Conservation (phyloP, 2,797 vertebrate genomes). For the Lagocephalus sceleratus region DNA sequence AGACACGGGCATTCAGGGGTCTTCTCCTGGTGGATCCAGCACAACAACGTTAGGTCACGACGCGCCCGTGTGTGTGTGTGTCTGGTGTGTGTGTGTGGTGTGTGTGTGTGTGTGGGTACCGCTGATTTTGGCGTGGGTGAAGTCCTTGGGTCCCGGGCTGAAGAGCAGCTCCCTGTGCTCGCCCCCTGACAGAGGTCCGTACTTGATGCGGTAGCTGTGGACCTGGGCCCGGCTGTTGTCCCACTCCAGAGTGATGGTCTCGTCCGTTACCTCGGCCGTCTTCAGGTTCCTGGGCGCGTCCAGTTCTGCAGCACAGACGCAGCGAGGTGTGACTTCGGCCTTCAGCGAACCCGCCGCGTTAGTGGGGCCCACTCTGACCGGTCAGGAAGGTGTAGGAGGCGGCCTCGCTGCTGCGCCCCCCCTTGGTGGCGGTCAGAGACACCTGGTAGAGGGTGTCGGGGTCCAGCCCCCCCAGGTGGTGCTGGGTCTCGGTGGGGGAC, state of each 20-base stretch:
- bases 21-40: no score
- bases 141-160: conserved; percentile 77
- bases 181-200: conserved; percentile 90
- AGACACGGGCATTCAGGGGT: no score
- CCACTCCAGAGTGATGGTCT: conserved; percentile 93
- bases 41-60: no score
- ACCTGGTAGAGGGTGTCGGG: conserved; percentile 93
- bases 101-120: conserved; percentile 69
- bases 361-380: conserved; percentile 81
- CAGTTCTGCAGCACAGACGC: conserved; percentile 79
- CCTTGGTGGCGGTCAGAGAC: conserved; percentile 79
- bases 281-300: conserved; percentile 89
- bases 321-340: no score
- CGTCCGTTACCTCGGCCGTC: conserved; percentile 85
- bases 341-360: no score
- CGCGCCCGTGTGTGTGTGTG: no score
- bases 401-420: conserved; percentile 82
- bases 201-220: conserved; percentile 90
- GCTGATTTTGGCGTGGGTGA: conserved; percentile 85
- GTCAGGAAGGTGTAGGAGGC: conserved; percentile 86
- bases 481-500: conserved; percentile 85
- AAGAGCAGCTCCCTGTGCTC: conserved; percentile 88
- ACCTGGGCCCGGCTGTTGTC: conserved; percentile 84
- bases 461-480: conserved; percentile 84
- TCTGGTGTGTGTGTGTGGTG: not conserved